phyloP scores from a whole-genome alignment of 2,888 invertebrate species.

The Desoria tigrina region DNA sequence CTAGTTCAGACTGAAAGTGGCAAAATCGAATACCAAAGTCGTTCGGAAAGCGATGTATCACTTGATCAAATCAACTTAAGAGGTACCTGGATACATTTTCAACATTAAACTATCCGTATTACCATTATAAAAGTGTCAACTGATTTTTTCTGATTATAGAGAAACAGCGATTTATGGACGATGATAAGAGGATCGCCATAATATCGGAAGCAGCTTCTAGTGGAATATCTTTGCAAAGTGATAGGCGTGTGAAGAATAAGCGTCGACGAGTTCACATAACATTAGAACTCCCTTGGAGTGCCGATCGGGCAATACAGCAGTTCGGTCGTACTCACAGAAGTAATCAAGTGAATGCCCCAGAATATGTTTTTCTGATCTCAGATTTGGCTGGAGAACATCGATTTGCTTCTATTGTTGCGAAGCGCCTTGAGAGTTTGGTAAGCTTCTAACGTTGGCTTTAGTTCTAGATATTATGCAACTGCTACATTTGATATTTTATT shows the following conservation, averaged over 20 bases:
- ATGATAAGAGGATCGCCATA: slow-evolving; percentile 95
- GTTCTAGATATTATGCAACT: no score
- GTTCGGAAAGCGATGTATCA: slow-evolving; percentile 92
- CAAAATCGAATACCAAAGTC: slow-evolving; percentile 87
- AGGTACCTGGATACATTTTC: slow-evolving; percentile 68
- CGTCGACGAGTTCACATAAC: slow-evolving; percentile 95
- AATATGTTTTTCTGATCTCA: slow-evolving; percentile 98
- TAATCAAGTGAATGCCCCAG: slow-evolving; percentile 97
- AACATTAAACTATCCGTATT: not conserved
- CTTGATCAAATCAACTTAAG: slow-evolving; percentile 95
- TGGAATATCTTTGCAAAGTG: slow-evolving; percentile 95
- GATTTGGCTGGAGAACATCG: slow-evolving; percentile 96
- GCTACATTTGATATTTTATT: not conserved
- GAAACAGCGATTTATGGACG: slow-evolving; percentile 90
- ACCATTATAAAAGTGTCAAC: not conserved
- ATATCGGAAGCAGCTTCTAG: slow-evolving; percentile 99
- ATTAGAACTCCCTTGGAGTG: slow-evolving; percentile 97
- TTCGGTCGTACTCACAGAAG: slow-evolving; percentile 97
- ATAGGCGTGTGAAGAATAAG: slow-evolving; percentile 90
- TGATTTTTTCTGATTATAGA: slow-evolving; percentile 56
- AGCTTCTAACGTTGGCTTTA: slow-evolving; percentile 44
- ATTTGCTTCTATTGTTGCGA: slow-evolving; percentile 95
- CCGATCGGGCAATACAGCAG: slow-evolving; percentile 98
- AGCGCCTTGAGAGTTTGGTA: slow-evolving; percentile 84
- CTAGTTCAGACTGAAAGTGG: slow-evolving; percentile 93